phyloP scores from a whole-genome alignment of 1,140 invertebrate species.

The Zaprionus nigranus region DNA sequence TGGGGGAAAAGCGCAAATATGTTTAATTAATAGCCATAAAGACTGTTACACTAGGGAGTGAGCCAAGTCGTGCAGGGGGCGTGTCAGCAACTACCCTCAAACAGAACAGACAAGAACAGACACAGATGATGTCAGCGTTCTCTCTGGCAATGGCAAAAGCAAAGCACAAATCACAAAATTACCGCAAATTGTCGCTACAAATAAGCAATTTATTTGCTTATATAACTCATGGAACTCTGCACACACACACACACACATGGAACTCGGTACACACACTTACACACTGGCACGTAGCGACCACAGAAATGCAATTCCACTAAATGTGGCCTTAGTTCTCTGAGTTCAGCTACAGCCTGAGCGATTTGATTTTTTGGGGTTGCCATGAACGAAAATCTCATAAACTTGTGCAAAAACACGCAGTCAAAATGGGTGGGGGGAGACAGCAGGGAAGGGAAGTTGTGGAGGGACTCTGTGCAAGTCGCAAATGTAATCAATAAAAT shows the following conservation, averaged over 20 bases:
- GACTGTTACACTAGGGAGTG: conserved; percentile 30
- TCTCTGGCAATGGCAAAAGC: conserved; percentile 31
- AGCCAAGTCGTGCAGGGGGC: background rate
- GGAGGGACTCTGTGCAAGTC: conserved; percentile 13
- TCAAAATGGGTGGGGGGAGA: background rate
- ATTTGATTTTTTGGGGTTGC: conserved; percentile 41
- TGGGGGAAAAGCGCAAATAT: conserved; percentile 40
- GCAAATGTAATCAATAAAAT: conserved; percentile 79
- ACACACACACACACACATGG: conserved; percentile 18
- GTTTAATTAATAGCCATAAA: conserved; percentile 75
- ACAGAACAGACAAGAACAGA: conserved; percentile 14
- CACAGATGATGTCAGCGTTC: conserved; percentile 66
- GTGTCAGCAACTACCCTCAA: conserved; percentile 27
- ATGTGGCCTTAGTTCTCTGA: conserved; percentile 16
- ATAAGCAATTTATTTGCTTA: conserved; percentile 83
- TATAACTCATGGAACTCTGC: conserved; percentile 47
- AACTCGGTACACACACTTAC: background rate
- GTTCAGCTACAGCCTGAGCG: conserved; percentile 20
- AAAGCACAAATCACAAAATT: conserved; percentile 81
- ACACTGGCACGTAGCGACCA: conserved; percentile 7
- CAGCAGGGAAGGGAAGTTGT: conserved; percentile 9
- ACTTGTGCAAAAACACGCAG: conserved; percentile 75
- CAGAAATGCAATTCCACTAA: conserved; percentile 50
- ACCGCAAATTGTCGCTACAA: conserved; percentile 82
- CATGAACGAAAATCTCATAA: conserved; percentile 66